Percentiles rank a stretch among this genome's conserved stretches.
Conservation (phyloP, 2,888 invertebrate species). For the Andrena trimmerana region DNA sequence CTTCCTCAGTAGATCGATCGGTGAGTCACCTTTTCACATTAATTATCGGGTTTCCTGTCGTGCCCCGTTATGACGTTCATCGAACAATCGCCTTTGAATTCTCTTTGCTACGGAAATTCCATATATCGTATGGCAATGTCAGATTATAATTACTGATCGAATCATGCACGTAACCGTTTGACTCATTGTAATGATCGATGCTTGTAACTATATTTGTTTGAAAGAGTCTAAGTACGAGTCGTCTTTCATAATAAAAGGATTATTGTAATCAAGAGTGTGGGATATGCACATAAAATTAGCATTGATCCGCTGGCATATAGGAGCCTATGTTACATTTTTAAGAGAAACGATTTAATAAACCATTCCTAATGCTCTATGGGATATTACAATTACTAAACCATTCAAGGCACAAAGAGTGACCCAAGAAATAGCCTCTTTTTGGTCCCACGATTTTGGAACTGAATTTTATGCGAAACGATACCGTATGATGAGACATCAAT, state of each 20-base stretch:
- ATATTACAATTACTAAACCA: no score
- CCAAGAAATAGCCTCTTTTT: no score
- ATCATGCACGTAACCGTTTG: background rate
- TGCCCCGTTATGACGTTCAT: conserved; percentile 39
- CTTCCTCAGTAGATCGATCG: conserved; percentile 43
- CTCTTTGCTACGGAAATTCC: conserved; percentile 25
- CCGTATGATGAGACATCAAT: no score
- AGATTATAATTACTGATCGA: conserved; percentile 25
- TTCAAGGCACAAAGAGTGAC: no score
- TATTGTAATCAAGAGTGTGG: background rate
- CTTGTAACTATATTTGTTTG: background rate
- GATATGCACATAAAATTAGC: background rate
- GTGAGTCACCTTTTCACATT: conserved; percentile 60
- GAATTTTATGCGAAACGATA: no score
- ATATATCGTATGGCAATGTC: conserved; percentile 42
- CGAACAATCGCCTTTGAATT: conserved; percentile 39
- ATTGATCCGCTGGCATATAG: no score
- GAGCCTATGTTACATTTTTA: no score
- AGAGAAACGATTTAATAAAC: no score
- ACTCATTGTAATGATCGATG: conserved; percentile 7
- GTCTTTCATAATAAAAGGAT: background rate
- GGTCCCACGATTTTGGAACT: no score
- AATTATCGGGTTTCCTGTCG: conserved; percentile 60
- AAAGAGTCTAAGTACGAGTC: background rate
- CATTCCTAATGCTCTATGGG: no score